phyloP scores from a whole-genome alignment of 1,140 invertebrate species.

The Cotesia chilonis region DNA sequence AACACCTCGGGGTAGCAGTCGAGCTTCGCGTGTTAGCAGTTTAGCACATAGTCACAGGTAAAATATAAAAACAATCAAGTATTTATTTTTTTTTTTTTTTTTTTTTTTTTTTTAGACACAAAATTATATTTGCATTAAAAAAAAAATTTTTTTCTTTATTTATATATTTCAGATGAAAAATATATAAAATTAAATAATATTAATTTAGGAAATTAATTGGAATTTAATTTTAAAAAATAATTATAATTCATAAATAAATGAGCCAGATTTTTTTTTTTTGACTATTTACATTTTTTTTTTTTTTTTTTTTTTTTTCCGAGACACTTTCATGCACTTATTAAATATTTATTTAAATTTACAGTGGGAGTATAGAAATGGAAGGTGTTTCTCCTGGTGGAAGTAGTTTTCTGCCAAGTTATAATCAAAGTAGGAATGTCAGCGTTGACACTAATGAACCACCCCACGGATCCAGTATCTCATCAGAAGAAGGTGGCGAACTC shows the following conservation, averaged over 20 bases:
- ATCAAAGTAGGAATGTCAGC: constrained; percentile 66
- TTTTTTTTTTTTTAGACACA: no score
- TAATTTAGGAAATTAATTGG: no score
- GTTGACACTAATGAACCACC: constrained; percentile 67
- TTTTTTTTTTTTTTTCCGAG: not conserved
- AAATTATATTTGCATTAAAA: not conserved
- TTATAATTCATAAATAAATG: no score
- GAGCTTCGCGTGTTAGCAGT: constrained; percentile 70
- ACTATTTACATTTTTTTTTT: no score
- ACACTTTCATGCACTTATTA: not conserved
- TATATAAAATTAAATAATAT: no score
- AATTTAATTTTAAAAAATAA: no score
- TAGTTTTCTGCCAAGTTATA: constrained; percentile 63
- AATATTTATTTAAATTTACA: constrained; percentile 51
- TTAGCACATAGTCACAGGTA: constrained; percentile 72
- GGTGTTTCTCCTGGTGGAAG: constrained; percentile 67
- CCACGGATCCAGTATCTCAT: constrained; percentile 69
- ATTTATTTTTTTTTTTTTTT: not conserved
- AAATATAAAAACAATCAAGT: constrained; percentile 9
- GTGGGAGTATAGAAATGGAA: constrained; percentile 80
- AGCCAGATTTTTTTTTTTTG: no score
- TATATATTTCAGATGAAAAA: no score
- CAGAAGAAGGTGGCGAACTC: constrained; percentile 66
- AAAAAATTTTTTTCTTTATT: not conserved
- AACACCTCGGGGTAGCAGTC: constrained; percentile 60